Percentiles rank a stretch among this genome's conserved stretches.
Conservation (phyloP, 2,888 invertebrate species). For the Crossocerus cetratus region DNA sequence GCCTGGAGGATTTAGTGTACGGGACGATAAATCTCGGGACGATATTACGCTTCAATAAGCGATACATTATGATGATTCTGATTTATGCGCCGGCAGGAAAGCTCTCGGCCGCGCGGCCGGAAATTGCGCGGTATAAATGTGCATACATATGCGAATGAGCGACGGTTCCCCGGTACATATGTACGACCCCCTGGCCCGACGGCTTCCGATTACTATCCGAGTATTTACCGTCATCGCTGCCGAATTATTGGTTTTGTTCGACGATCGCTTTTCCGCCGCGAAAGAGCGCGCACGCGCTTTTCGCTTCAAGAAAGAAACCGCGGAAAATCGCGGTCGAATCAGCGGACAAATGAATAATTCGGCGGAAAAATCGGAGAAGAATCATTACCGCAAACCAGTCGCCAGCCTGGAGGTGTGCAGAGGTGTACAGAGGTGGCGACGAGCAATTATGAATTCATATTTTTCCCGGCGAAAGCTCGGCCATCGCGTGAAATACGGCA, state of each 20-base stretch:
- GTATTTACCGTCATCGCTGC: neutral
- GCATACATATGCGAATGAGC: neutral
- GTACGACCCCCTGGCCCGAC: neutral
- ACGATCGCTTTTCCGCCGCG: neutral
- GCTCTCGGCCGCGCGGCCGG: neutral
- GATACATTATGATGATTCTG: conserved; percentile 3
- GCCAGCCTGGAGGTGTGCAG: too few relatives aligned
- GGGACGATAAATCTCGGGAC: neutral
- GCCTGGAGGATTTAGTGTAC: too few relatives aligned
- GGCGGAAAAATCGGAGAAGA: too few relatives aligned
- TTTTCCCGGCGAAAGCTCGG: too few relatives aligned
- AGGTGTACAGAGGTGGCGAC: too few relatives aligned
- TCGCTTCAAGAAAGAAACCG: neutral
- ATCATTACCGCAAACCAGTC: too few relatives aligned
- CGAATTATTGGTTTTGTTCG: neutral
- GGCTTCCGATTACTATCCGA: neutral
- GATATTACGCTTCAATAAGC: conserved; percentile 3
- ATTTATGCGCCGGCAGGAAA: neutral
- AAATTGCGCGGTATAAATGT: neutral
- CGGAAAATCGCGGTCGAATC: too few relatives aligned
- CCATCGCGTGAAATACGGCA: too few relatives aligned
- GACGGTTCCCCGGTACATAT: neutral
- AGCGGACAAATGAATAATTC: too few relatives aligned
- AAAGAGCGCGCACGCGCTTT: neutral
- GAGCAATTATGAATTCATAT: too few relatives aligned